Evolutionary conservation across 2,888 invertebrate genomes (phyloP).

Genomic region (Microplitis manilae): DNA sequence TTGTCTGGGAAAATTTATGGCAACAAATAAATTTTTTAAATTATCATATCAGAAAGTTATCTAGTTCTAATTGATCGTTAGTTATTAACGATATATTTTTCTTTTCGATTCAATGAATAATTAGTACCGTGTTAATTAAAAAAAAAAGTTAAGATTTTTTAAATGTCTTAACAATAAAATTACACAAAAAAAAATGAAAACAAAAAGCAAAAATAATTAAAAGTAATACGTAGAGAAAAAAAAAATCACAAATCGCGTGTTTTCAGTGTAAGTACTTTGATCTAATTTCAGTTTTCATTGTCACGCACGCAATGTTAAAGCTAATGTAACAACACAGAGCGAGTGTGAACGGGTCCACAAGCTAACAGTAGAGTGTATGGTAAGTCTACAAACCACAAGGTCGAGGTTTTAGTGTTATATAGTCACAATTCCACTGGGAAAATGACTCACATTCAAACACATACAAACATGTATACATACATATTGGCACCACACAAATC

Average conservation of each 20-base stretch:
- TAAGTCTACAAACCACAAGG: conserved; percentile 6
- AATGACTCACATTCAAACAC: not conserved
- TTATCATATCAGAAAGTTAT: not conserved
- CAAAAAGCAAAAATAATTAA: not conserved
- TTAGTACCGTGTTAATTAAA: too few relatives aligned
- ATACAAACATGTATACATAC: not conserved
- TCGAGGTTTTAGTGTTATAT: conserved; percentile 9
- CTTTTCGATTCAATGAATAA: not conserved
- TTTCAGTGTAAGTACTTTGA: not conserved
- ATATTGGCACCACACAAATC: not conserved
- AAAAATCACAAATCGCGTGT: conserved; percentile 5
- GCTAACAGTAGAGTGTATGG: not conserved
- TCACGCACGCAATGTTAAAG: conserved; percentile 14
- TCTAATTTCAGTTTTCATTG: conserved; percentile 25
- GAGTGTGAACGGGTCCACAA: conserved; percentile 5
- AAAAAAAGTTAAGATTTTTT: too few relatives aligned
- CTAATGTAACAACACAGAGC: not conserved
- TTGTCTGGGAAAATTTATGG: not conserved
- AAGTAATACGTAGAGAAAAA: not conserved
- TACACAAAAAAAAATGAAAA: not conserved
- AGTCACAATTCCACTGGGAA: not conserved
- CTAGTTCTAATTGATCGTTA: not conserved
- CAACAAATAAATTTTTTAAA: not conserved
- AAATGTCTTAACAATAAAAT: not conserved
- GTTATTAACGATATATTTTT: not conserved